These are phyloP conservation scores for Ctenomys sociabilis DNA, from an alignment of 2,113 vertebrate genomes.

Conservation along the genomic window DNA sequence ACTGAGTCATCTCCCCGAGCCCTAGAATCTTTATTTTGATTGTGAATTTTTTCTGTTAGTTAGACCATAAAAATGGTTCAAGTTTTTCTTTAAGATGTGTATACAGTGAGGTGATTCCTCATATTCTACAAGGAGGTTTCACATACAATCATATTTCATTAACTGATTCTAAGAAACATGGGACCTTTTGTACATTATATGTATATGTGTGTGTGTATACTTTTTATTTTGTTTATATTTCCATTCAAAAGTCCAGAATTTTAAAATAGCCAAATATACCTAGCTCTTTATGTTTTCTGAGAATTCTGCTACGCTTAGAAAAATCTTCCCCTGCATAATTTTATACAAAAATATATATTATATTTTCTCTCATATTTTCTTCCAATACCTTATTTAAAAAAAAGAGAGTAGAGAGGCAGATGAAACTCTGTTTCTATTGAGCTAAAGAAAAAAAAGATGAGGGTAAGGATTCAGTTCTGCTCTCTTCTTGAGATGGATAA, in stretches of 20 bases:
- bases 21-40: background rate
- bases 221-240: background rate
- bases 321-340: background rate
- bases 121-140: background rate
- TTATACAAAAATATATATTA: slow-evolving; percentile 15
- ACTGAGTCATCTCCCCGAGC: no score
- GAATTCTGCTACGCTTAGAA: background rate
- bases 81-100: background rate
- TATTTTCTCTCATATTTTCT: background rate
- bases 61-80: background rate
- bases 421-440: background rate
- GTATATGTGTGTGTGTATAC: background rate
- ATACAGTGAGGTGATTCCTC: background rate
- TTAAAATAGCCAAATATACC: background rate
- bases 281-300: slow-evolving; percentile 38
- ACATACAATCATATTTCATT: background rate
- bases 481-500: background rate
- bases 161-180: background rate
- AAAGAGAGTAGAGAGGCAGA: background rate
- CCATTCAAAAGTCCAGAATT: background rate
- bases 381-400: background rate
- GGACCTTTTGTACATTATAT: background rate
- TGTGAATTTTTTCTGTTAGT: background rate
- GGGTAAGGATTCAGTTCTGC: background rate
- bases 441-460: background rate